Conservation (phyloP, 2,888 invertebrate genomes). For the Tricholauxania praeusta region DNA sequence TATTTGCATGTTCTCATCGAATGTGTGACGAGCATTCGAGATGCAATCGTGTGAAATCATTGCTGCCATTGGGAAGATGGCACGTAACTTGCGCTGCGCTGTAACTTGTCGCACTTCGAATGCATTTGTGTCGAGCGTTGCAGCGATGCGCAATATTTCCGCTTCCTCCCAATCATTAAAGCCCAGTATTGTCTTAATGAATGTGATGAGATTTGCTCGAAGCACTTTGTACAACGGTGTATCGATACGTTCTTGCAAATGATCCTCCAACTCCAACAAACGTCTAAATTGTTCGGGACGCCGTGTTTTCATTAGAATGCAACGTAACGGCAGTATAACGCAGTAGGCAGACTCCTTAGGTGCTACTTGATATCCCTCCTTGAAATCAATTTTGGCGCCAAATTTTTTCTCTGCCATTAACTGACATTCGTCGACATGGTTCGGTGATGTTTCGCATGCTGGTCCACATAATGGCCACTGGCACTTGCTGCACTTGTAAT, state of each 20-base stretch:
- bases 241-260: conserved; percentile 73
- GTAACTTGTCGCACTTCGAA: conserved; percentile 74
- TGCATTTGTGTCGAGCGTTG: conserved; percentile 79
- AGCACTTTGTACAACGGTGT: conserved; percentile 74
- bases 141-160: conserved; percentile 74
- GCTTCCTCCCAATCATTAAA: conserved; percentile 71
- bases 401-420: conserved; percentile 73
- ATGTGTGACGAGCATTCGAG: conserved; percentile 79
- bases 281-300: conserved; percentile 67
- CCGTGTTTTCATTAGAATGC: conserved; percentile 72
- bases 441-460: conserved; percentile 71
- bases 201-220: conserved; percentile 74
- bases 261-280: conserved; percentile 65
- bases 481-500: conserved; percentile 74
- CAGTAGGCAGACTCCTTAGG: conserved; percentile 75
- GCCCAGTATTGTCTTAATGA: conserved; percentile 72
- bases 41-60: conserved; percentile 81
- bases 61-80: conserved; percentile 75
- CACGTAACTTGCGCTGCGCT: conserved; percentile 70
- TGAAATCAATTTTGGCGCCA: conserved; percentile 70
- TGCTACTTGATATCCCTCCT: conserved; percentile 34
- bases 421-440: conserved; percentile 74
- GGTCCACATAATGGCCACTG: conserved; percentile 78
- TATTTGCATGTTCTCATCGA: conserved; percentile 73
- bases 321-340: conserved; percentile 76